These are phyloP conservation scores for Lasiommata megera DNA, from an alignment of 2,888 invertebrate genomes.

Conservation along the genomic window DNA sequence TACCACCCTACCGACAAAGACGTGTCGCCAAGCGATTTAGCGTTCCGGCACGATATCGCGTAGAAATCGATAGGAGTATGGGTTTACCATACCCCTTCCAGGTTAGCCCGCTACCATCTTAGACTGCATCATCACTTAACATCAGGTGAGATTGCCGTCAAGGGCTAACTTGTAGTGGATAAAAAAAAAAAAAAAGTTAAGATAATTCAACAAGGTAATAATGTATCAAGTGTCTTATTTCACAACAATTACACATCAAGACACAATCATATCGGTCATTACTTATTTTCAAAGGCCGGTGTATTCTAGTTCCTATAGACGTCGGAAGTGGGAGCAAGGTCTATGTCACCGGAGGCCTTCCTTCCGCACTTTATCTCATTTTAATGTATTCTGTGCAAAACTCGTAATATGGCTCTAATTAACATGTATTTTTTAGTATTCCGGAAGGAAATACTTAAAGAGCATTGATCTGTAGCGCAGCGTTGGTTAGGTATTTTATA, in stretches of 20 bases:
- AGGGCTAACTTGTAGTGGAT: too few relatives aligned
- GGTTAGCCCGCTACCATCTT: too few relatives aligned
- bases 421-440: constrained; percentile 8
- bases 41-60: too few relatives aligned
- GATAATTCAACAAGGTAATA: too few relatives aligned
- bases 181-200: too few relatives aligned
- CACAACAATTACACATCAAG: constrained; percentile 8
- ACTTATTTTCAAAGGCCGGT: constrained; percentile 40
- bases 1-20: too few relatives aligned
- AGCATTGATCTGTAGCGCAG: not conserved
- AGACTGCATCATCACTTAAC: too few relatives aligned
- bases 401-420: constrained; percentile 14
- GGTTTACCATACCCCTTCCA: too few relatives aligned
- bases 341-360: constrained; percentile 52
- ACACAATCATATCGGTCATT: constrained; percentile 18
- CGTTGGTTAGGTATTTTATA: not conserved
- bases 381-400: constrained; percentile 22
- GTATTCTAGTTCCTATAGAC: constrained; percentile 48
- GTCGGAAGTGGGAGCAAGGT: constrained; percentile 66
- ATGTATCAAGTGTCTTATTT: not conserved
- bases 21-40: too few relatives aligned
- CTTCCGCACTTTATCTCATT: constrained; percentile 58
- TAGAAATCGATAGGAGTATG: too few relatives aligned
- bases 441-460: constrained; percentile 4
- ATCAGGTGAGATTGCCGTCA: too few relatives aligned